Percentiles rank a stretch among this genome's conserved stretches.
Conservation (phyloP, 2,888 invertebrate genomes). For the Spisula solida region DNA sequence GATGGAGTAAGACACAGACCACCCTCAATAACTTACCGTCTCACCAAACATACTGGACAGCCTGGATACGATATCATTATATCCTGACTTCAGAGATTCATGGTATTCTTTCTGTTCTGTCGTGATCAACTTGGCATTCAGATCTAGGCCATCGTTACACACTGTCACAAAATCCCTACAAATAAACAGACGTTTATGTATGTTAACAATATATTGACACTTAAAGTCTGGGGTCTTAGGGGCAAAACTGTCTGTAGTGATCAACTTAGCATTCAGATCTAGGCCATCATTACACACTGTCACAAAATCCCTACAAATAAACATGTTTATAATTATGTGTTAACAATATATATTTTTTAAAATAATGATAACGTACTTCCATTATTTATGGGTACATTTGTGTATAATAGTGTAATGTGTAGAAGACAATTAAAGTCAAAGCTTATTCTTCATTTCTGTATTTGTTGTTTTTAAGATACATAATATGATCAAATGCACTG, state of each 20-base stretch:
- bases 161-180: constrained; percentile 95
- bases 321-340: background rate
- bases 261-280: constrained; percentile 95
- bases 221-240: too few relatives aligned
- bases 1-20: background rate
- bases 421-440: too few relatives aligned
- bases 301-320: constrained; percentile 93
- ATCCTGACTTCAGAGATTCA: constrained; percentile 94
- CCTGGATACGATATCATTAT: constrained; percentile 94
- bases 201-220: background rate
- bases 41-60: constrained; percentile 88
- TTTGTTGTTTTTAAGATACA: too few relatives aligned
- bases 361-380: too few relatives aligned
- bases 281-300: constrained; percentile 96
- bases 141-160: constrained; percentile 95
- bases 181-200: background rate
- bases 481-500: too few relatives aligned
- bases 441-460: too few relatives aligned
- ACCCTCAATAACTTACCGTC: constrained; percentile 79
- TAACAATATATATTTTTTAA: background rate
- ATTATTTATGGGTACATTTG: too few relatives aligned
- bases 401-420: too few relatives aligned
- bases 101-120: constrained; percentile 97
- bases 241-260: constrained; percentile 95
- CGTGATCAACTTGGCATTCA: constrained; percentile 95